Evolutionary conservation across 2,888 invertebrate genomes (phyloP).

Genomic region (Caenorhabditis becei): DNA sequence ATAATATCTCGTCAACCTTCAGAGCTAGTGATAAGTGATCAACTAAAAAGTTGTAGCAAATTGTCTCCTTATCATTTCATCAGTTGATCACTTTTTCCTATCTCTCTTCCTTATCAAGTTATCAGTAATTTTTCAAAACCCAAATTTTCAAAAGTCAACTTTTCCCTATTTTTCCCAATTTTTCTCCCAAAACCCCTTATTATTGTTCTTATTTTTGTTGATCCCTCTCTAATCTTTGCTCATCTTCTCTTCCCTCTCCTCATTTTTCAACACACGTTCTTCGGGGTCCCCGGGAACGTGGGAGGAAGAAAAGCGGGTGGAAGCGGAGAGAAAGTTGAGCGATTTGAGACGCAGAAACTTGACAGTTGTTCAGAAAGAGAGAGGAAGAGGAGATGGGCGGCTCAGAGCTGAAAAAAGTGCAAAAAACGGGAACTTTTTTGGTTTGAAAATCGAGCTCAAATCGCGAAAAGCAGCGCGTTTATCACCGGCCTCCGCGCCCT

Average conservation of each 20-base stretch:
- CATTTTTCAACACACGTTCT: constrained; percentile 18
- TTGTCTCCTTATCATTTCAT: no score
- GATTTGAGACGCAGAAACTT: constrained; percentile 6
- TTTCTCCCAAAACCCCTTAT: no score
- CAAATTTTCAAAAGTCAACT: no score
- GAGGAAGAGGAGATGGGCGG: constrained; percentile 3
- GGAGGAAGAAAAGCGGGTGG: constrained; percentile 31
- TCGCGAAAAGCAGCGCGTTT: neutral
- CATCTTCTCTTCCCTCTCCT: constrained; percentile 8
- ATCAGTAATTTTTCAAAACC: no score
- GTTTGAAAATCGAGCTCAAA: no score
- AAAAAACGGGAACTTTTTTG: neutral
- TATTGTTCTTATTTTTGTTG: neutral
- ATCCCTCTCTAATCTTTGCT: constrained; percentile 18
- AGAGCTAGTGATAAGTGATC: no score
- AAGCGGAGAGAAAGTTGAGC: neutral
- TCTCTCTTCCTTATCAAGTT: no score
- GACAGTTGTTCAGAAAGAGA: constrained; percentile 1
- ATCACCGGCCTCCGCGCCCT: neutral
- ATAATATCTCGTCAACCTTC: no score
- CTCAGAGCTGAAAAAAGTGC: neutral
- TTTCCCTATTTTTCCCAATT: constrained; percentile 28
- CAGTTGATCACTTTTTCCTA: no score
- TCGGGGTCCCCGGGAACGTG: constrained; percentile 36
- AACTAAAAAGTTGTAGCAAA: no score